Evolutionary conservation across 2,113 vertebrate genomes (phyloP).

Genomic region (Turdus rufiventris): DNA sequence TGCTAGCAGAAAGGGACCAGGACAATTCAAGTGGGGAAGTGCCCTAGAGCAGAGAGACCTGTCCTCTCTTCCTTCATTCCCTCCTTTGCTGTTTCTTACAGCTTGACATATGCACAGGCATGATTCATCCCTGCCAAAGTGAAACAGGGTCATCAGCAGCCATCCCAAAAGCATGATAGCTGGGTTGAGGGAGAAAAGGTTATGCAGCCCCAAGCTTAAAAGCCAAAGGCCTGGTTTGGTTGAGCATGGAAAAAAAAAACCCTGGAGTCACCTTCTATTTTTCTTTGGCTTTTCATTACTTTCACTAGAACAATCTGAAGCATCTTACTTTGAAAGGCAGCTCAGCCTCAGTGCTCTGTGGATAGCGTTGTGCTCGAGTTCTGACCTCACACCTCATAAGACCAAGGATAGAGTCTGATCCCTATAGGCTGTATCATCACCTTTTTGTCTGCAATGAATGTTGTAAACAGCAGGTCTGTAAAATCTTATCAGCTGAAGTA

Average conservation of each 20-base stretch:
- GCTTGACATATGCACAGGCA: background rate
- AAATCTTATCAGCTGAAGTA: background rate
- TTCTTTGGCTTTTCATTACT: constrained; percentile 16
- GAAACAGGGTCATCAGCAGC: constrained; percentile 7
- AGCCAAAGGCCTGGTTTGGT: background rate
- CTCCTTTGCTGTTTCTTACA: background rate
- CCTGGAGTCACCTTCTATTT: constrained; percentile 8
- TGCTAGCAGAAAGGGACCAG: background rate
- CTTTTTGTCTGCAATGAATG: background rate
- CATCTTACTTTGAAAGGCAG: constrained; percentile 14
- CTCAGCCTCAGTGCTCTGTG: background rate
- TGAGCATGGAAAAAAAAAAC: background rate
- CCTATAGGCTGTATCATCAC: background rate
- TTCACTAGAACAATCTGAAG: background rate
- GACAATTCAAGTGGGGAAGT: background rate
- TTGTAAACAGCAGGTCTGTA: background rate
- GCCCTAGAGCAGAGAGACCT: background rate
- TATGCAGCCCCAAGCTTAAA: background rate
- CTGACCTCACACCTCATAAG: background rate
- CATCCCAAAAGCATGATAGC: background rate
- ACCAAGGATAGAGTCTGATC: background rate
- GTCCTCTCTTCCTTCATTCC: background rate
- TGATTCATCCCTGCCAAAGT: constrained; percentile 28
- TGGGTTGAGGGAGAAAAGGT: background rate
- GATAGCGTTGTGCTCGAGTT: background rate